Evolutionary conservation across 2,888 invertebrate species (phyloP), one percentile per base, ranked within the genome.

Genomic region (Chironomus riparius): DNA sequence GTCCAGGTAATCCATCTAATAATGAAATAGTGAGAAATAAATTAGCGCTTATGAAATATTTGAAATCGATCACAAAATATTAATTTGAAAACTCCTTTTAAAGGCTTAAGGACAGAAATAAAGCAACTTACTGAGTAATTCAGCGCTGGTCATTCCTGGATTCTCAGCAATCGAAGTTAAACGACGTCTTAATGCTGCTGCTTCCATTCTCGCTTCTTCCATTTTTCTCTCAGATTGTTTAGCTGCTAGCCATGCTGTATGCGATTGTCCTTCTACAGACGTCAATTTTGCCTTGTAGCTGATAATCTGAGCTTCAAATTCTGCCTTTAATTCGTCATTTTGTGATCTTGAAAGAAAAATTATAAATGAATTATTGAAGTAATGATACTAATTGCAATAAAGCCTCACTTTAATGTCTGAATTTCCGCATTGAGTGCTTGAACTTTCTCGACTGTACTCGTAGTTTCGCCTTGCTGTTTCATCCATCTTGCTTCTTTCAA

Each of bases 281-380:
- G 93, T 88, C 78, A 94, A 90, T 81, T 94, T 93, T 0, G 86
- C 83, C 80, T 88, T 88, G 18, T 87, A 86, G 5, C 85, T 83
- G 1, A 88, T 91, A 82, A 94, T 92, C 82, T 94, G 94, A 77
- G 94, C 93, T n/a, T 93, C 87, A 77, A 95, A 89, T 85, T 95
- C 95, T 76, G 92, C 88, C 77, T 92, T 92, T 78, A 95, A 82
- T 76, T 86, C 84, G 81, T 87, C 87, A 79, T 87, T 87, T 80
- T 87, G 87, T 70, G 86, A 83, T 80, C 87, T 87, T 77, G 77
- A 78, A 80, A 10, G 61, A 62, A 7, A 7, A 47, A n/a, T 62
- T 68, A 70, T 28, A 3, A 47, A 4, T 4, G 3, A 28, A 28
- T 28, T 28, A 28, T 4, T 28, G 22, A 24, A 24, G 3, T 3